Evolutionary conservation across 2,113 vertebrate genomes (phyloP).

Genomic region (Zootoca vivipara): DNA sequence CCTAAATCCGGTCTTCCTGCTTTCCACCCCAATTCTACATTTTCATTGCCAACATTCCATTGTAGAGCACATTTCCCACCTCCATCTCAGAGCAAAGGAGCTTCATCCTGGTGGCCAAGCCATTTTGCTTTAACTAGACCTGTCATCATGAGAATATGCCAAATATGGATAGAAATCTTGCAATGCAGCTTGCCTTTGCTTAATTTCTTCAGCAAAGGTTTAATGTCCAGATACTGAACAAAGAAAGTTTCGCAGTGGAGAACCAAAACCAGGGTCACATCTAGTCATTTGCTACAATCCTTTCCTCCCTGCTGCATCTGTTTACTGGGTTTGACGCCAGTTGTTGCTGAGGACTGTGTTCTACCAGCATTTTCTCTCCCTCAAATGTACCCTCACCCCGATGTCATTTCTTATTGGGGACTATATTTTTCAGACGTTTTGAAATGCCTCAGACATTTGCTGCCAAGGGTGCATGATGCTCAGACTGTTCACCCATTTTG

Average conservation of each 20-base stretch:
- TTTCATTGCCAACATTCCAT: background rate
- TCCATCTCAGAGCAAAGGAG: background rate
- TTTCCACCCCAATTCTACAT: background rate
- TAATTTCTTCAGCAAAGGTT: background rate
- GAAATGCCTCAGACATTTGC: background rate
- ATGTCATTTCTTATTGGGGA: background rate
- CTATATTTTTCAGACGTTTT: background rate
- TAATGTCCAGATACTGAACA: background rate
- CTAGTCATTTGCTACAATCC: background rate
- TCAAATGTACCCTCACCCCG: background rate
- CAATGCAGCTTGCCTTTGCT: background rate
- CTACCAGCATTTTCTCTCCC: background rate
- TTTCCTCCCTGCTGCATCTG: no score
- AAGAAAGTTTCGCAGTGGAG: background rate
- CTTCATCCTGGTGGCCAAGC: fast-evolving
- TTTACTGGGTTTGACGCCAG: background rate
- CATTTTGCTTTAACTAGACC: no score
- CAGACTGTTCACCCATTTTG: background rate
- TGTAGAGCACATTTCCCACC: background rate
- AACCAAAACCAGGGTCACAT: background rate
- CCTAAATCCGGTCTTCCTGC: background rate
- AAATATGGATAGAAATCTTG: background rate
- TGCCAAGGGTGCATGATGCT: background rate
- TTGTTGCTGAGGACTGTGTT: background rate
- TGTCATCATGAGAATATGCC: background rate